Conservation (phyloP, 2,888 invertebrate genomes). For the Apotomis turbidana region DNA sequence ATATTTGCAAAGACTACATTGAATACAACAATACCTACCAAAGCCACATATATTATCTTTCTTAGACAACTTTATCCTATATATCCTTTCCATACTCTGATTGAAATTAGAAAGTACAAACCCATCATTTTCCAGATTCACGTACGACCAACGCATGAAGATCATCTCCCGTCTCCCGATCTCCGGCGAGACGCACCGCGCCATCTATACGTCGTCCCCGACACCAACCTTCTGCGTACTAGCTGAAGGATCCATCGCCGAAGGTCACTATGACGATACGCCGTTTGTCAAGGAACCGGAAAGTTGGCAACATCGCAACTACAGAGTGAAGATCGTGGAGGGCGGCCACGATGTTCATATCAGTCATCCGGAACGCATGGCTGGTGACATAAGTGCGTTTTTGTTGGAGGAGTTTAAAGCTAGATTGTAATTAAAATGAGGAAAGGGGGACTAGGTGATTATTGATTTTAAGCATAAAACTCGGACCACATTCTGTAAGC, state of each 20-base stretch:
- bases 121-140: constrained; percentile 51
- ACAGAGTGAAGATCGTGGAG: constrained; percentile 63
- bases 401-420: constrained; percentile 51
- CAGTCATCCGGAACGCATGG: constrained; percentile 79
- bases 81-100: too few relatives aligned
- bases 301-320: constrained; percentile 63
- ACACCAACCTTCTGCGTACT: constrained; percentile 63
- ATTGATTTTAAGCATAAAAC: too few relatives aligned
- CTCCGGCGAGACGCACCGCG: constrained; percentile 51
- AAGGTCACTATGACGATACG: constrained; percentile 50
- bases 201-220: constrained; percentile 54
- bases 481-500: too few relatives aligned
- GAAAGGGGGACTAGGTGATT: too few relatives aligned
- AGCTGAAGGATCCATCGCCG: constrained; percentile 51
- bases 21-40: too few relatives aligned
- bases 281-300: constrained; percentile 58
- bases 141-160: constrained; percentile 71
- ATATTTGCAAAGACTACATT: too few relatives aligned
- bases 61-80: too few relatives aligned
- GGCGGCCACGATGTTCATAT: constrained; percentile 86
- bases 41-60: too few relatives aligned
- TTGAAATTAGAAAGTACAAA: too few relatives aligned
- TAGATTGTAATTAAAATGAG: constrained; percentile 29
- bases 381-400: constrained; percentile 65
- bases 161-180: constrained; percentile 58